phyloP scores from a whole-genome alignment of 2,888 invertebrate species.

The Pammene aurita region DNA sequence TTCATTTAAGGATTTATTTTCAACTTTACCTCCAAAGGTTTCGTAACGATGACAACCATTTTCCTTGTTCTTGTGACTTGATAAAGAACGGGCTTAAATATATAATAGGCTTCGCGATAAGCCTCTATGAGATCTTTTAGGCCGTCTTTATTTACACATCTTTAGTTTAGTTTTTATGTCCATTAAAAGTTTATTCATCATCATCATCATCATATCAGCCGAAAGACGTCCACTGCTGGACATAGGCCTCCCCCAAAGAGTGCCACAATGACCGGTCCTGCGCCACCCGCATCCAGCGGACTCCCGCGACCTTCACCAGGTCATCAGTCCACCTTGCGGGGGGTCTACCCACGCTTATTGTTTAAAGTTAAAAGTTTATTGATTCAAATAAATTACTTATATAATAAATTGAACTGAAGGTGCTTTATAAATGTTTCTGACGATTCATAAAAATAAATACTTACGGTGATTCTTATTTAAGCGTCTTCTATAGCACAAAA shows the following conservation, averaged over 20 bases:
- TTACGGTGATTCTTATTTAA: background rate
- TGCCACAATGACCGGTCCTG: too few species aligned
- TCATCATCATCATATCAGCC: too few species aligned
- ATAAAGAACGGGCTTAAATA: slow-evolving; percentile 12
- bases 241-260: too few species aligned
- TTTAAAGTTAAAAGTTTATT: too few species aligned
- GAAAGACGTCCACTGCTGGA: too few species aligned
- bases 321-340: too few species aligned
- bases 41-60: slow-evolving; percentile 9
- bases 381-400: background rate
- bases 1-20: slow-evolving; percentile 29
- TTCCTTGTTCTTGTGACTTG: slow-evolving; percentile 4
- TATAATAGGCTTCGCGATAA: slow-evolving; percentile 17
- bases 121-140: slow-evolving; percentile 10
- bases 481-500: background rate
- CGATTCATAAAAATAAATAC: background rate
- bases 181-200: slow-evolving; percentile 2
- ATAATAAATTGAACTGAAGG: background rate
- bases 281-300: too few species aligned
- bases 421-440: background rate
- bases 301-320: too few species aligned
- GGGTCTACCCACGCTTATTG: too few species aligned
- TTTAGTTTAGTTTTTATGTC: background rate
- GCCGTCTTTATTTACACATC: background rate
- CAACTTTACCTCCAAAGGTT: slow-evolving; percentile 21